Percentiles rank a stretch among this genome's conserved stretches.
phyloP scores from a whole-genome alignment of 1,140 invertebrate genomes.

The Aphaenogaster floridana region DNA sequence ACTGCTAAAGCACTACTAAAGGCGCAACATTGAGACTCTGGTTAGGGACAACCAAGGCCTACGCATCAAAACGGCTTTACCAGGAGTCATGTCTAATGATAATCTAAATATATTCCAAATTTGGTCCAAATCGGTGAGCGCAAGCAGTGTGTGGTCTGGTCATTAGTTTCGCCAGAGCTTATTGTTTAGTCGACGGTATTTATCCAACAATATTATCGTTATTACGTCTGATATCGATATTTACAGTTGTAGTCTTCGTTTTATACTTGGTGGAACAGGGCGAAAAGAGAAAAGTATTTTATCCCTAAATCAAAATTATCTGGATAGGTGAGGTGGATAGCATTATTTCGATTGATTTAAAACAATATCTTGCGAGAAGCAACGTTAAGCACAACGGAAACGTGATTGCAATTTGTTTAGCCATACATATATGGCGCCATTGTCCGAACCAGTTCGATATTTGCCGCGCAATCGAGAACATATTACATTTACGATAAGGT shows the following conservation, averaged over 20 bases:
- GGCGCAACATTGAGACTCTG: no score
- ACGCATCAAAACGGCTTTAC: no score
- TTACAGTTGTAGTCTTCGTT: conserved; percentile 20
- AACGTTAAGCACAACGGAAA: conserved; percentile 73
- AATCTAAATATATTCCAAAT: no score
- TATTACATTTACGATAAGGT: conserved; percentile 76
- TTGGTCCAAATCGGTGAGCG: no score
- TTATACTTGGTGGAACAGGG: conserved; percentile 9
- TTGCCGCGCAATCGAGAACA: conserved; percentile 72
- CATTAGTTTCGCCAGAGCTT: not conserved
- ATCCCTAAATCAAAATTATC: conserved; percentile 53
- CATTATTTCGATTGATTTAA: conserved; percentile 74
- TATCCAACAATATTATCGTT: conserved; percentile 2
- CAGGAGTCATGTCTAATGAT: no score
- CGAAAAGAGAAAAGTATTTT: not conserved
- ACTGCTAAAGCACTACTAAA: no score
- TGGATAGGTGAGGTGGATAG: conserved; percentile 41
- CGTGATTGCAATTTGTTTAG: conserved; percentile 76
- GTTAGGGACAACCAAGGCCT: no score
- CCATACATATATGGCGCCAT: conserved; percentile 73
- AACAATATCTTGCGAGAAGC: conserved; percentile 69
- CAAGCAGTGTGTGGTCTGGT: no score
- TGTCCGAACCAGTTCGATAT: conserved; percentile 77
- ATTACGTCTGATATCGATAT: not conserved
- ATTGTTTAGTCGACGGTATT: not conserved